Percentiles rank a stretch among this genome's conserved stretches.
phyloP scores from a whole-genome alignment of 2,797 vertebrate genomes.

The Hephaestus fuliginosus region DNA sequence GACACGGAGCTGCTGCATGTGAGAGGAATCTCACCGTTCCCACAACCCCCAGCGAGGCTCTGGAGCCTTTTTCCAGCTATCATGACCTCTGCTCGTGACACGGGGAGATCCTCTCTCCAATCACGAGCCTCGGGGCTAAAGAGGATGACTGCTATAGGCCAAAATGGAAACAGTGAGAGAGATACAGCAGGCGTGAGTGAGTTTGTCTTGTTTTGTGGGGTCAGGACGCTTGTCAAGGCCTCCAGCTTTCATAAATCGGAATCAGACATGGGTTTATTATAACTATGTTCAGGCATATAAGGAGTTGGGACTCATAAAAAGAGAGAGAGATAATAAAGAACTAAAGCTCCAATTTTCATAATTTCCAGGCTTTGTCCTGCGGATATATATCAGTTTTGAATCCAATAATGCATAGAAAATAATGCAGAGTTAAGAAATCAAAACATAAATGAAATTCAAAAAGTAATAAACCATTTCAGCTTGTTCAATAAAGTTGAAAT shows the following conservation, averaged over 20 bases:
- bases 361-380: not conserved
- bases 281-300: not conserved
- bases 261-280: not conserved
- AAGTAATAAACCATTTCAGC: not conserved
- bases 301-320: not conserved
- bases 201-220: slow-evolving; percentile 4
- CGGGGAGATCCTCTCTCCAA: slow-evolving; percentile 50
- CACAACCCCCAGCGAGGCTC: slow-evolving; percentile 64
- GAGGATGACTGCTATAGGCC: slow-evolving; percentile 28
- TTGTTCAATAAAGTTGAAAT: not conserved
- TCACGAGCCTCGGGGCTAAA: slow-evolving; percentile 49
- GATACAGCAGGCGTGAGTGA: slow-evolving; percentile 22
- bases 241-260: slow-evolving; percentile 26
- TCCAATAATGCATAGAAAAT: not conserved
- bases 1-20: slow-evolving; percentile 45
- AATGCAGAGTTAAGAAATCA: not conserved
- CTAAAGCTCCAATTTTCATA: not conserved
- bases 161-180: slow-evolving; percentile 37
- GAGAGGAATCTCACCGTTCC: slow-evolving; percentile 67
- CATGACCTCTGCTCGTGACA: slow-evolving; percentile 67
- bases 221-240: not conserved
- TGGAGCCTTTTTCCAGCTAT: slow-evolving; percentile 59
- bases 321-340: not conserved
- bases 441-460: not conserved
- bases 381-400: not conserved